Evolutionary conservation across 2,888 invertebrate species (phyloP).

Genomic region (Scaptomyza polygonia): DNA sequence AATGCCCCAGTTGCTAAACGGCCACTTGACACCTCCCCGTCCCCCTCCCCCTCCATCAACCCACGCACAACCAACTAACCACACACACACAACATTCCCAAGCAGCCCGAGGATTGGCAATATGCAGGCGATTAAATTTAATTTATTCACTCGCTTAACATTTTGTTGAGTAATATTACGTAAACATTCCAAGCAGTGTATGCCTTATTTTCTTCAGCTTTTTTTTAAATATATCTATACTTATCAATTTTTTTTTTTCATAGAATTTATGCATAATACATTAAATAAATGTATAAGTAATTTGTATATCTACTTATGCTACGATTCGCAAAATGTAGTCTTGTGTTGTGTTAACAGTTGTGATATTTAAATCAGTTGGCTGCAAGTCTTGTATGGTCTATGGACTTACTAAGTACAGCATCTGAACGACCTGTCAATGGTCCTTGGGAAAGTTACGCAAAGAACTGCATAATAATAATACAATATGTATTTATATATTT

Average conservation of each 20-base stretch:
- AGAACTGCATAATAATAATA: conserved; percentile 28
- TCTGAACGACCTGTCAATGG: conserved; percentile 34
- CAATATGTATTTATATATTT: conserved; percentile 1
- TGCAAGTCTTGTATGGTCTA: conserved; percentile 18
- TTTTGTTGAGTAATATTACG: conserved; percentile 12
- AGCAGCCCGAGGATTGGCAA: not conserved
- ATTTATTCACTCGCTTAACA: conserved; percentile 44
- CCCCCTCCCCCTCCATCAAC: too few species aligned
- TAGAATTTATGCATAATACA: conserved; percentile 5
- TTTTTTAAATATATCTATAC: conserved; percentile 3
- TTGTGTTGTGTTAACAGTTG: conserved; percentile 69
- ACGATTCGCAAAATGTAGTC: conserved; percentile 56
- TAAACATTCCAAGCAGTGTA: conserved; percentile 3
- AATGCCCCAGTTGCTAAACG: conserved; percentile 92
- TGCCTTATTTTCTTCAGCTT: conserved; percentile 1
- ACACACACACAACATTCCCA: not conserved
- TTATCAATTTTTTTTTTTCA: conserved; percentile 10
- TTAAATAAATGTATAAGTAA: conserved; percentile 15
- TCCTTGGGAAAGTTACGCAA: conserved; percentile 26
- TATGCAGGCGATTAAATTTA: conserved; percentile 17
- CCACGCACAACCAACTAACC: too few species aligned
- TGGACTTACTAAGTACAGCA: conserved; percentile 19
- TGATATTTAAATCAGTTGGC: conserved; percentile 65
- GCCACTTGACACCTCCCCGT: too few species aligned
- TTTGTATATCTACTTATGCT: conserved; percentile 33